These are phyloP conservation scores for Squalus acanthias DNA, from an alignment of 2,797 vertebrate genomes.

Conservation along the genomic window DNA sequence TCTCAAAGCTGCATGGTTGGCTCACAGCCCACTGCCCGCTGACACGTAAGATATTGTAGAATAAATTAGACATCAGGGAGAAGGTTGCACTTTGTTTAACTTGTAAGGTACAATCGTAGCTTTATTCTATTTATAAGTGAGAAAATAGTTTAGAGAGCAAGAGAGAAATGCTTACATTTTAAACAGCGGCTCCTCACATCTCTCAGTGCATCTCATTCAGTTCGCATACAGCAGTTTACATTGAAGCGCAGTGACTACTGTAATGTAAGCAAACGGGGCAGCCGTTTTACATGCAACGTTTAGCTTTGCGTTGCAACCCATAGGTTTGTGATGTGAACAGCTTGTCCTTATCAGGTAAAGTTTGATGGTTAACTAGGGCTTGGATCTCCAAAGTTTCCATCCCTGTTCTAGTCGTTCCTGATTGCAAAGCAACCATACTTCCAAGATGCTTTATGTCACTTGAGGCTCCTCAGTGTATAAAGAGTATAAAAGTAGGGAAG, in stretches of 20 bases:
- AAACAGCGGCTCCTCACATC: neutral
- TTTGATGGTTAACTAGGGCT: neutral
- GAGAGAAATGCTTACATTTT: neutral
- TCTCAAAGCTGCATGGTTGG: neutral
- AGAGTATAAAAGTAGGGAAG: no score
- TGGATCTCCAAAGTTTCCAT: neutral
- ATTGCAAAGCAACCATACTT: no score
- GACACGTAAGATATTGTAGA: neutral
- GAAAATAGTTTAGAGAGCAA: neutral
- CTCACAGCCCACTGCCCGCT: neutral
- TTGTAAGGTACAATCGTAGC: neutral
- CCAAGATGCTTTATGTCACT: neutral
- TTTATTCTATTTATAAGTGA: neutral
- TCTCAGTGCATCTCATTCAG: neutral
- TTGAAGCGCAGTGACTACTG: neutral
- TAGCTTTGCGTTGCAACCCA: no score
- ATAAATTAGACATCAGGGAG: conserved; percentile 14
- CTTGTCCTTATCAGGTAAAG: neutral
- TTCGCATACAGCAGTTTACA: neutral
- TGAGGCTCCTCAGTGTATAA: neutral
- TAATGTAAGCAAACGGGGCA: neutral
- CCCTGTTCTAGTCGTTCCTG: neutral
- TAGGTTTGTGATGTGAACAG: neutral
- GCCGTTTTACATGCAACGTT: neutral
- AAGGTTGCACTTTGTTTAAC: neutral